A percentile compares a stretch with the other conserved stretches of the same genome.
These are phyloP conservation scores for human DNA, from an alignment of 2,113 vertebrate genomes.

Conservation along the genomic window GRCh38 chr13:71688001-71688500, in stretches of 20 bases:
- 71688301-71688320: not conserved
- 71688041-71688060: not conserved
- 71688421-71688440: not conserved
- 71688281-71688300: not conserved
- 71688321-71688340: not conserved
- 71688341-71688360: not conserved
- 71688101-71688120: not conserved
- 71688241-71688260: not conserved
- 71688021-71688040: not conserved
- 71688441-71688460: not conserved
- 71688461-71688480: not conserved
- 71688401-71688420: not conserved
- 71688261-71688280: not conserved
- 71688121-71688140: not conserved
- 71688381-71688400: not conserved
- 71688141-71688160: slow-evolving; percentile 4
- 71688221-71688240: not conserved
- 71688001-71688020: not conserved
- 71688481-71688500: not conserved
- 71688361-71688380: not conserved
- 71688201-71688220: not conserved
- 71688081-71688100: slow-evolving; percentile 4
- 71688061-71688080: not conserved
- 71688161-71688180: not conserved
- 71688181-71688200: slow-evolving; percentile 26